Evolutionary conservation across 2,888 invertebrate species (phyloP), one percentile per base, ranked within the genome.

Genomic region (Acleris cristana): DNA sequence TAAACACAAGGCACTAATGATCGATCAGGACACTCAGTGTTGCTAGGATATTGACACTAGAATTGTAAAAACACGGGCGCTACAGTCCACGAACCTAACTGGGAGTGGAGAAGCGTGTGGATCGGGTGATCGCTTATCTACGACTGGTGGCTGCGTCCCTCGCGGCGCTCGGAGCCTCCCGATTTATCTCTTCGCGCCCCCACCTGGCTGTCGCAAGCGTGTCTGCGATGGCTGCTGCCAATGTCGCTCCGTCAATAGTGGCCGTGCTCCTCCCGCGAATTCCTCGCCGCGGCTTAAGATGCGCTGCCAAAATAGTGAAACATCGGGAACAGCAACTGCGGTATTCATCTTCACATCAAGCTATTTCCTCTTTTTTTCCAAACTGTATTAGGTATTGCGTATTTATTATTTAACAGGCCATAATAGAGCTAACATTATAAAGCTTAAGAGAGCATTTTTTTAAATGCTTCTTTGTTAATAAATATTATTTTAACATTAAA

Each of bases 161-260:
- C 80, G 79, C 81, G 78, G 73, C 77, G 79, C 74, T 73, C 80
- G 83, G 81, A 88, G 85, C 88, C 90, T 89, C 91, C 86, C 89
- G 84, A 90, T 90, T 85, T 91, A 91, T 90, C 90, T 88, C 84
- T 82, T 84, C 84, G 84, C 87, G 88, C 85, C 86, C 89, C 88
- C 87, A 88, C 87, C 88, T 88, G 85, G 79, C 89, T 89, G 86
- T 88, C 89, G 89, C 87, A 87, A 87, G 85, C 73, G 68, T 80
- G 79, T 83, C 74, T 77, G 75, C 70, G 68, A 69, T 73, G 75
- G 71, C 76, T 75, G 83, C 75, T 91, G 92, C 92, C 92, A 92
- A 91, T 90, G 87, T 89, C 87, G 84, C 84, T 87, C 89, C 88
- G 91, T 91, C 92, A 90, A 91, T 90, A 90, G 75, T 78, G 89